Evolutionary conservation across 2,113 vertebrate genomes (phyloP).

Genomic region (Falco punctatus): DNA sequence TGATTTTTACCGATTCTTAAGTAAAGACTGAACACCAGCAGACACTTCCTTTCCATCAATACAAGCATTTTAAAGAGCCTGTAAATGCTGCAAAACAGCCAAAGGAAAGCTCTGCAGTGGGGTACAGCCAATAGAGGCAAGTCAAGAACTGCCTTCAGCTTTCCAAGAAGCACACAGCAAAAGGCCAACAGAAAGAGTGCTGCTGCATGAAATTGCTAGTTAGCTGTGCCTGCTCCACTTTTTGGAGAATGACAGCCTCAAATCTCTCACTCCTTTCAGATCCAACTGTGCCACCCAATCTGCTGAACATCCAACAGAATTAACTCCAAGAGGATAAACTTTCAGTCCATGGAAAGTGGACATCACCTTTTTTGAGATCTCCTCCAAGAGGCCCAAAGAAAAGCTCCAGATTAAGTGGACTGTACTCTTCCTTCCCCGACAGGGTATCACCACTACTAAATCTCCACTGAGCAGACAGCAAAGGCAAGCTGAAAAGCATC

Average conservation of each 20-base stretch:
- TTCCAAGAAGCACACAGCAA: neutral
- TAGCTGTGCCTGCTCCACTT: neutral
- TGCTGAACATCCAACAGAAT: neutral
- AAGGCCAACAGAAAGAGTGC: neutral
- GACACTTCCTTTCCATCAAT: neutral
- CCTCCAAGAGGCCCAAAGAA: neutral
- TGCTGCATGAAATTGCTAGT: neutral
- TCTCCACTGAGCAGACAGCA: neutral
- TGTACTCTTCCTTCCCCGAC: neutral
- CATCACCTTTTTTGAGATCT: neutral
- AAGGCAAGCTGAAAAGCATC: neutral
- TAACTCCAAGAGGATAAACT: neutral
- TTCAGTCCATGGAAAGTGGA: neutral
- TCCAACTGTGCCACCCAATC: accelerated
- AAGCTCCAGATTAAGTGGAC: neutral
- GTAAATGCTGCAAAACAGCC: neutral
- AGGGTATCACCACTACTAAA: neutral
- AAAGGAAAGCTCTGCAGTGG: neutral
- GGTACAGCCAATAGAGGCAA: neutral
- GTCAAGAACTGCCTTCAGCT: neutral
- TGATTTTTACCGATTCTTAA: neutral
- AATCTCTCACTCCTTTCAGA: neutral
- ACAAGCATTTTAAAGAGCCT: neutral
- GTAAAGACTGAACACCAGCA: neutral
- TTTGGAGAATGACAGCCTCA: neutral